A percentile compares a stretch with the other conserved stretches of the same genome.
phyloP scores from a whole-genome alignment of 2,888 invertebrate species.

The Folsomia candida region DNA sequence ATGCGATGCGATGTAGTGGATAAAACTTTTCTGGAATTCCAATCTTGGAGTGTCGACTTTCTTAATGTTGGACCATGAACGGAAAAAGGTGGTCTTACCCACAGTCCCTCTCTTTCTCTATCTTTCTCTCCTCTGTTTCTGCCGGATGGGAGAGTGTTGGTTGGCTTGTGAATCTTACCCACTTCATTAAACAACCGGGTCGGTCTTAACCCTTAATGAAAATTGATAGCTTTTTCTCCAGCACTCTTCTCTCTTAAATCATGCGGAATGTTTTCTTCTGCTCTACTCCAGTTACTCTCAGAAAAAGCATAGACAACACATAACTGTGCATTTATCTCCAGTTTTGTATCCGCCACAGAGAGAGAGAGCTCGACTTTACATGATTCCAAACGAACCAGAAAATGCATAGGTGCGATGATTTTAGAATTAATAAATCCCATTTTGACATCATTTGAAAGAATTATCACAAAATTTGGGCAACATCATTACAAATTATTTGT shows the following conservation, averaged over 20 bases:
- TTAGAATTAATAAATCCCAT: too few relatives aligned
- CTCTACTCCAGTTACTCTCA: not conserved
- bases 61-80: not conserved
- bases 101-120: too few relatives aligned
- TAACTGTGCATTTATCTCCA: constrained; percentile 5
- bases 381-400: too few relatives aligned
- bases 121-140: too few relatives aligned
- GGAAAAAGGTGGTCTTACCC: too few relatives aligned
- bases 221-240: constrained; percentile 50
- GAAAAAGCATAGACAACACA: not conserved
- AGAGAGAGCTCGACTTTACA: too few relatives aligned
- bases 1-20: not conserved
- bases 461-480: not conserved
- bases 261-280: constrained; percentile 15
- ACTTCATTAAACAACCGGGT: constrained; percentile 50
- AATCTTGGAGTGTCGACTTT: not conserved
- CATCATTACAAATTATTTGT: not conserved
- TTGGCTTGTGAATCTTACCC: constrained; percentile 24
- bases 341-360: not conserved
- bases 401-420: not conserved
- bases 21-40: not conserved
- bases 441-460: too few relatives aligned
- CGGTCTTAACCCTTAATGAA: constrained; percentile 50
- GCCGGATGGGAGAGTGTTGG: not conserved
- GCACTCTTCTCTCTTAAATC: constrained; percentile 41